Conservation (phyloP, 2,797 vertebrate genomes). For the Microchirus variegatus region DNA sequence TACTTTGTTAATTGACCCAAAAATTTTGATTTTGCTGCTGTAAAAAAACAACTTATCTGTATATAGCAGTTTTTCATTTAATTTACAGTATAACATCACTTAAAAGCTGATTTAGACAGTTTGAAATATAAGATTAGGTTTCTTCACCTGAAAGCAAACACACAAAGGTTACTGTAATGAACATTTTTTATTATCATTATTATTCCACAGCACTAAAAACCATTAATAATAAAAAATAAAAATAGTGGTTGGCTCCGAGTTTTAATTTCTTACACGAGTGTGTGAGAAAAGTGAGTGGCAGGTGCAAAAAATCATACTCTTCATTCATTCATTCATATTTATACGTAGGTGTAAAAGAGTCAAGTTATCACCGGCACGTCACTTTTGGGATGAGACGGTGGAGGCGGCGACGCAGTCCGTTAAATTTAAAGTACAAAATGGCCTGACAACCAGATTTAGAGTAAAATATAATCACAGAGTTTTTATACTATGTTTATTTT, state of each 20-base stretch:
- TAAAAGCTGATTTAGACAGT: no score
- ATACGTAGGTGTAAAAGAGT: slow-evolving; percentile 13
- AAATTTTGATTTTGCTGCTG: no score
- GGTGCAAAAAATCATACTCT: slow-evolving; percentile 56
- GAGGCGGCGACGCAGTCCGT: slow-evolving; percentile 2
- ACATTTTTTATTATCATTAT: slow-evolving; percentile 66
- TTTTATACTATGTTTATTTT: slow-evolving; percentile 8
- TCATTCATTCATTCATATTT: slow-evolving; percentile 40
- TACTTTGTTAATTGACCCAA: no score
- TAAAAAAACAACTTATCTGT: no score
- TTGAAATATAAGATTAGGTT: no score
- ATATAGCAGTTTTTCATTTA: no score
- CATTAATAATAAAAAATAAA: slow-evolving; percentile 77
- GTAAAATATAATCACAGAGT: slow-evolving; percentile 1
- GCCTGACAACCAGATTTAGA: slow-evolving; percentile 36
- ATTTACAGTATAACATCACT: no score
- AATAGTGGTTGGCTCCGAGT: slow-evolving; percentile 62
- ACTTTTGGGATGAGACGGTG: neutral
- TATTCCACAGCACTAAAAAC: slow-evolving; percentile 83
- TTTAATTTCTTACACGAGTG: slow-evolving; percentile 60
- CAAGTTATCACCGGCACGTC: slow-evolving; percentile 26
- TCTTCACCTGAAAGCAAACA: neutral
- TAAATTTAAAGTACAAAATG: slow-evolving; percentile 33
- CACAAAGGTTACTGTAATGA: slow-evolving; percentile 56
- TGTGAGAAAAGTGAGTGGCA: slow-evolving; percentile 58